Evolutionary conservation across 2,797 vertebrate genomes (phyloP), one percentile per base, ranked within the genome.

Genomic region (Cryptoprocta ferox): DNA sequence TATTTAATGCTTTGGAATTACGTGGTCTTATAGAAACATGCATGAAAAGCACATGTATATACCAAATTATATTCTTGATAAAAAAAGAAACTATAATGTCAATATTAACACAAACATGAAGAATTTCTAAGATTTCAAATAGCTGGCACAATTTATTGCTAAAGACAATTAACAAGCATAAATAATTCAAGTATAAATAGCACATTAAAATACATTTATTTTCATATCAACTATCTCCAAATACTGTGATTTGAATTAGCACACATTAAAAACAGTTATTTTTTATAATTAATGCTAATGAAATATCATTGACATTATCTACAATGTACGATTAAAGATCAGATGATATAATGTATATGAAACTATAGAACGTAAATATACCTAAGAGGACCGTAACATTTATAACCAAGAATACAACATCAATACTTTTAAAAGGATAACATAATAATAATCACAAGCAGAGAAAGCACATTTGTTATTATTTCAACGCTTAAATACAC

Each of bases 121-220:
- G 37, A 92, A 79, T 56, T 93, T 95, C 66, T 73, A 95, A 86
- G 39, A 87, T 95, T 95, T 97, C 73, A 97, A 98, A 96, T 53
- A 96, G 65, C 86, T 68, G 50, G 26, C 42, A 95, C 0, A n/a
- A 81, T 97, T 97, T 96, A 97, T 92, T 96, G 80, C 76, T 96
- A 97, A 95, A 61, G 80, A 81, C 35, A 96, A 97, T 84, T 85
- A 76, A 91, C 26, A 89, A 94, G 79, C 68, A 96, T 86, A 90
- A 96, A 90, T 85, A 96, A 97, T 79, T 71, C 94, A 96, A 94
- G 42, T 97, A 97, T 93, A 98, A 97, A 97, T 37, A 96, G 73
- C 50, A 96, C 89, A 93, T 82, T 97, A 97, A 97, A 97, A 96
- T 93, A 97, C 84, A 92, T 90, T 94, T 96, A 89, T 95, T 96